These are phyloP conservation scores for Callorhinus ursinus DNA, from an alignment of 2,113 vertebrate species.

Conservation along the genomic window DNA sequence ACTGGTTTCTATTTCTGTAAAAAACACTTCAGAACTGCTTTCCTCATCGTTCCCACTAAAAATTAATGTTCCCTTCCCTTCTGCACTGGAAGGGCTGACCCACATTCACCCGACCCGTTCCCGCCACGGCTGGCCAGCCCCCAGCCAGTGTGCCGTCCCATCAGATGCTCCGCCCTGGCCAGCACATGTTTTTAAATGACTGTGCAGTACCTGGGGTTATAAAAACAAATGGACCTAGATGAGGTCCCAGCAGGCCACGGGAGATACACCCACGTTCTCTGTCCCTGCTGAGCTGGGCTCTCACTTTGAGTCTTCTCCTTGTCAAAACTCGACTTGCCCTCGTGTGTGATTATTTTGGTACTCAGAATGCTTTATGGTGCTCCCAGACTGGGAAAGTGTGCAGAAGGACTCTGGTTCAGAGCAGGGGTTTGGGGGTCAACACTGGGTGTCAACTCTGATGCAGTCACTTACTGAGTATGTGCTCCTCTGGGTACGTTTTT, in stretches of 20 bases:
- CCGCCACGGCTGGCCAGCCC: background rate
- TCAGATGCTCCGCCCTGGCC: background rate
- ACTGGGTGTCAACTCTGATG: background rate
- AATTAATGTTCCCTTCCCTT: background rate
- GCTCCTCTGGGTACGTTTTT: background rate
- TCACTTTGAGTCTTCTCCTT: background rate
- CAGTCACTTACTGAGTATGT: background rate
- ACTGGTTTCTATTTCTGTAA: slow-evolving; percentile 55
- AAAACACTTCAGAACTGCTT: slow-evolving; percentile 39
- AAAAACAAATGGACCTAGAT: background rate
- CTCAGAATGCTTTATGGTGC: background rate
- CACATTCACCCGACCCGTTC: background rate
- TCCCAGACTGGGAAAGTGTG: background rate
- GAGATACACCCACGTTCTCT: background rate
- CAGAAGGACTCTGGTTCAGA: background rate
- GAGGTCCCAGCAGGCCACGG: background rate
- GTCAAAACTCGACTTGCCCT: background rate
- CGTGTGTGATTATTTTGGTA: background rate
- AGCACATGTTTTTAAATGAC: background rate
- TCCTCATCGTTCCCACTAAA: background rate
- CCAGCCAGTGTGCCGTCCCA: background rate
- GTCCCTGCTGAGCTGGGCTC: background rate
- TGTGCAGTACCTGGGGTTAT: background rate
- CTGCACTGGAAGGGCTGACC: background rate
- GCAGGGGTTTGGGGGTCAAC: background rate